Evolutionary conservation across 64 coral and sea anemone genomes (phyloP), one percentile per base, ranked within the genome.

Genomic region (Porites australiensis): DNA sequence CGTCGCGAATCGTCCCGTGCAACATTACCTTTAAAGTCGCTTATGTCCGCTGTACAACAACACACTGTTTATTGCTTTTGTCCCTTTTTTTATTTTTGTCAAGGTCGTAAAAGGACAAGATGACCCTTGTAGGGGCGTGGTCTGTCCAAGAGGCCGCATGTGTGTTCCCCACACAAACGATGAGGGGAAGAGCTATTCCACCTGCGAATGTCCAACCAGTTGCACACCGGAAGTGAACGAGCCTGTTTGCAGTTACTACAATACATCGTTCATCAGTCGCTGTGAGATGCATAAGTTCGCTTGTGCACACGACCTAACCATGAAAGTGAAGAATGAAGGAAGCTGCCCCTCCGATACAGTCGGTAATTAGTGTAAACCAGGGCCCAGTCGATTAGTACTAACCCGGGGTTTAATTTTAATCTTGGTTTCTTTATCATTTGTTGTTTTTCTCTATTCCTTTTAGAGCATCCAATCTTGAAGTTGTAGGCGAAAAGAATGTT

Each of bases 231-330:
- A 72, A 6, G 44, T 23, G 19, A 51, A 8, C 19, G 70, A 77
- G 4, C 68, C 82, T 8, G 90, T 92, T 2, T 92, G 90, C 20
- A 77, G 55, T 23, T 73, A 61, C 45, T 86, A 86, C 60, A 62
- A 83, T 14, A 64, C 48, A 15, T 3, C 63, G 45, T 92, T 92
- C 50, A 49, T 22, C 72, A 92, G 50, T 50, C 55, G 6, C 10
- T 92, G 90, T 77, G 90, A 92, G 49, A 85, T 92, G 90, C 90
- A 92, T 53, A 51, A 51, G 69, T 92, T 21, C 14, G 81, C 54
- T 2, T 92, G 90, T 20, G 74, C 55, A 13, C 68, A 86, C 20
- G 71, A 61, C 12, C 46, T 92, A 10, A 85, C 72, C 6, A 92
- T 92, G 62, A 73, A 50, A 48, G 79, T 92, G 12, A 64, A 58